phyloP scores from a whole-genome alignment of 2,888 invertebrate genomes.

The Drosophila imparisetae region DNA sequence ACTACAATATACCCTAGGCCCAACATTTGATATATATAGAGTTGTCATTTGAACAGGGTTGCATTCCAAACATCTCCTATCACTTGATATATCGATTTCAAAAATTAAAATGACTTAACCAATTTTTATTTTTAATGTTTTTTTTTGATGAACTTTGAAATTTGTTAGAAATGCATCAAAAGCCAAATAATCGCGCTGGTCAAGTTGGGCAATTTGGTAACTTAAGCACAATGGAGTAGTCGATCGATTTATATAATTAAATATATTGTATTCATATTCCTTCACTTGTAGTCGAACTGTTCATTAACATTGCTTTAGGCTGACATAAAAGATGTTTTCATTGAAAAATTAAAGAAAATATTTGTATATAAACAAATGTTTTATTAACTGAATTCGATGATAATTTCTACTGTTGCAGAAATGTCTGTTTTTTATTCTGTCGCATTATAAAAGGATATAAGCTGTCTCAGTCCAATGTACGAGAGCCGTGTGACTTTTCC shows the following conservation, averaged over 20 bases:
- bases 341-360: background rate
- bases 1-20: background rate
- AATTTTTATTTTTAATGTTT: no score
- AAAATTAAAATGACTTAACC: background rate
- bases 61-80: background rate
- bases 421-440: background rate
- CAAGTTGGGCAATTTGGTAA: background rate
- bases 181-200: background rate
- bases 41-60: background rate
- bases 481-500: conserved; percentile 11
- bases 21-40: background rate
- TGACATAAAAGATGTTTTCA: background rate
- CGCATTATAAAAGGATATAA: background rate
- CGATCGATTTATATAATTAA: background rate
- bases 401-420: background rate
- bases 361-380: background rate
- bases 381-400: background rate
- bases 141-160: background rate
- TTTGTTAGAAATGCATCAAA: background rate
- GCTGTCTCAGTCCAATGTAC: background rate
- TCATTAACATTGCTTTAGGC: background rate
- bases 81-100: background rate
- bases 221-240: background rate
- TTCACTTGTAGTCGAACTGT: background rate
- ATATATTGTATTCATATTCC: background rate